Conservation (phyloP, 2,888 invertebrate species). For the Drosophila maculinotata region DNA sequence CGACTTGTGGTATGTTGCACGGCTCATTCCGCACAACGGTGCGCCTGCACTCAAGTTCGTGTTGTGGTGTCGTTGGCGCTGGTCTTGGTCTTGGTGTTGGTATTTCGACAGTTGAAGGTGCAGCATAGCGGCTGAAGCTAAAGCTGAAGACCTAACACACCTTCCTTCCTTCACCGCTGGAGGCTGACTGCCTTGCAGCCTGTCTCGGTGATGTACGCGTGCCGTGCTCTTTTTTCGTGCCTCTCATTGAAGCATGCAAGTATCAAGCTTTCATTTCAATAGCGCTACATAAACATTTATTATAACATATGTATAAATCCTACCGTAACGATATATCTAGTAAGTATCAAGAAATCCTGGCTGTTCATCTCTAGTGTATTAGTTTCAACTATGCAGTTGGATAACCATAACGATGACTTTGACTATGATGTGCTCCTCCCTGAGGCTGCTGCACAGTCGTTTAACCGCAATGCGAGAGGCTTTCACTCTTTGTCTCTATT, state of each 20-base stretch:
- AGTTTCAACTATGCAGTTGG: slow-evolving; percentile 16
- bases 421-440: slow-evolving; percentile 1
- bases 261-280: not conserved
- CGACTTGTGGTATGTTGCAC: slow-evolving; percentile 47
- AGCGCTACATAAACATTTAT: too few species aligned
- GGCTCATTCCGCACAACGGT: slow-evolving; percentile 40
- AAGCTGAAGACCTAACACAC: not conserved
- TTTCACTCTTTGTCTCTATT: slow-evolving; percentile 25
- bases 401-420: slow-evolving; percentile 43
- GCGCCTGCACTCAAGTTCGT: slow-evolving; percentile 53
- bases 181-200: slow-evolving; percentile 16
- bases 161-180: slow-evolving; percentile 12
- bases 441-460: slow-evolving; percentile 20
- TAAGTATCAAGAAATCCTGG: not conserved
- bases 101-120: slow-evolving; percentile 61
- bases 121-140: slow-evolving; percentile 13
- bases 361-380: slow-evolving; percentile 9
- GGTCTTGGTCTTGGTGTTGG: slow-evolving; percentile 16
- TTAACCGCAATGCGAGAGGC: slow-evolving; percentile 58
- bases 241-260: not conserved
- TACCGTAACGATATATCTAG: too few species aligned
- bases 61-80: slow-evolving; percentile 24
- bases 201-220: slow-evolving; percentile 10
- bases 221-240: not conserved
- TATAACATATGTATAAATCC: too few species aligned